Conservation (phyloP, 2,113 vertebrate genomes). For the Haemorhous mexicanus region DNA sequence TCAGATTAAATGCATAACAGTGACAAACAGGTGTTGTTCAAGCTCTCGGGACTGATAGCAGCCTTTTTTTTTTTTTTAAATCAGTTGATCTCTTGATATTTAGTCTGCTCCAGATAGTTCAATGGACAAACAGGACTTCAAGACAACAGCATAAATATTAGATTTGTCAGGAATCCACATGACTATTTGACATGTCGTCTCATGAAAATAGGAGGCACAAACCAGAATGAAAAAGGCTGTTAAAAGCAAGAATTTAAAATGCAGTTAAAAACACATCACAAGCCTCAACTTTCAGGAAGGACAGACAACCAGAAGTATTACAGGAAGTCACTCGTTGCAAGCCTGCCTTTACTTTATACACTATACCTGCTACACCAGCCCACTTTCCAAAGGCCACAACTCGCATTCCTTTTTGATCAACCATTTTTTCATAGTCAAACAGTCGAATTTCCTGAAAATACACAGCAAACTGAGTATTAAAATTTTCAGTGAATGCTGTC, state of each 20-base stretch:
- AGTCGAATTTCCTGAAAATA: conserved; percentile 89
- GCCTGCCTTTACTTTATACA: conserved; percentile 45
- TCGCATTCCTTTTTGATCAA: conserved; percentile 88
- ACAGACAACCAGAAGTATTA: not conserved
- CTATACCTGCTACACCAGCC: conserved; percentile 95
- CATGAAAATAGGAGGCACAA: not conserved
- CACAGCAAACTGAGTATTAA: conserved; percentile 43
- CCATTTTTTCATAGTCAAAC: conserved; percentile 99
- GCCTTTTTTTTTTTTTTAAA: not conserved
- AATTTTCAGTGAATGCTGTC: conserved; percentile 6
- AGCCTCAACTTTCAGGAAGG: not conserved
- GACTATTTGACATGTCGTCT: not conserved
- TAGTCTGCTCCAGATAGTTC: not conserved
- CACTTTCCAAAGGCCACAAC: conserved; percentile 97
- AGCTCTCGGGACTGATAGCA: not conserved
- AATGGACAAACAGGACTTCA: not conserved
- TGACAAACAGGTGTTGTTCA: not conserved
- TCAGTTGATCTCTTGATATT: not conserved
- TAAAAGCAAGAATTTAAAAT: conserved; percentile 36
- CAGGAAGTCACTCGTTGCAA: not conserved
- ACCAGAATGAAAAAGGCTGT: conserved; percentile 4
- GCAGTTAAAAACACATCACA: not conserved
- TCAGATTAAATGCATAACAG: not conserved
- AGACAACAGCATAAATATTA: not conserved
- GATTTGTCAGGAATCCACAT: not conserved